Percentiles rank a stretch among this genome's conserved stretches.
These are phyloP conservation scores for Pterophyllum scalare DNA, from an alignment of 2,113 vertebrate genomes.

Conservation along the genomic window DNA sequence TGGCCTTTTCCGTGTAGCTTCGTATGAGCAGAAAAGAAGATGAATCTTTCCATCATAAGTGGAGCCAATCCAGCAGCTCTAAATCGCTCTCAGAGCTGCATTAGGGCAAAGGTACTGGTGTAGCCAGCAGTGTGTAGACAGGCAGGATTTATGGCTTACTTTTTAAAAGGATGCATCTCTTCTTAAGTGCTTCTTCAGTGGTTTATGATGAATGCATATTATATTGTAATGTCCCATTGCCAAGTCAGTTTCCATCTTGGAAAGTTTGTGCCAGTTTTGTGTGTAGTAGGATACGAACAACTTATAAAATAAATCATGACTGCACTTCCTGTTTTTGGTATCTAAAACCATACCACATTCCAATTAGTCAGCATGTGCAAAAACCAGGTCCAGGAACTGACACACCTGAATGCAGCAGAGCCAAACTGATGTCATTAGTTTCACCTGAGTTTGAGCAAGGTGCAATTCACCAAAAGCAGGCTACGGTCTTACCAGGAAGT, in stretches of 20 bases:
- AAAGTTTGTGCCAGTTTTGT: not conserved
- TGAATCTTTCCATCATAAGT: conserved; percentile 23
- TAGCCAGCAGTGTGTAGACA: conserved; percentile 10
- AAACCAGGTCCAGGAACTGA: not conserved
- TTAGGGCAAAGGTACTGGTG: conserved; percentile 15
- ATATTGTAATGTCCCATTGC: not conserved
- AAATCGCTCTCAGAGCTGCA: conserved; percentile 40
- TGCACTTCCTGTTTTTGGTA: not conserved
- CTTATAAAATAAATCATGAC: conserved; percentile 2
- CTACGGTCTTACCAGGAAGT: not conserved
- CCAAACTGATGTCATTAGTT: conserved; percentile 11
- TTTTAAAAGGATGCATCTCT: conserved; percentile 24
- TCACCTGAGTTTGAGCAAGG: not conserved
- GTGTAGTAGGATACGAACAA: not conserved
- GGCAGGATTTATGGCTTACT: conserved; percentile 30
- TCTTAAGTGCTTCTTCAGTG: conserved; percentile 9
- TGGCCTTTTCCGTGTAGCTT: conserved; percentile 19
- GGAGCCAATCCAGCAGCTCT: conserved; percentile 25
- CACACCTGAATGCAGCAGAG: not conserved
- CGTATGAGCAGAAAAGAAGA: conserved; percentile 35
- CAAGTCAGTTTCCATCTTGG: not conserved
- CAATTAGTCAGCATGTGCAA: not conserved
- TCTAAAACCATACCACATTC: conserved; percentile 4
- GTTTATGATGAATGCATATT: conserved; percentile 8
- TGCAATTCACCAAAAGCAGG: not conserved